Evolutionary conservation across 2,888 invertebrate genomes (phyloP).

Genomic region (Proisotoma minuta): DNA sequence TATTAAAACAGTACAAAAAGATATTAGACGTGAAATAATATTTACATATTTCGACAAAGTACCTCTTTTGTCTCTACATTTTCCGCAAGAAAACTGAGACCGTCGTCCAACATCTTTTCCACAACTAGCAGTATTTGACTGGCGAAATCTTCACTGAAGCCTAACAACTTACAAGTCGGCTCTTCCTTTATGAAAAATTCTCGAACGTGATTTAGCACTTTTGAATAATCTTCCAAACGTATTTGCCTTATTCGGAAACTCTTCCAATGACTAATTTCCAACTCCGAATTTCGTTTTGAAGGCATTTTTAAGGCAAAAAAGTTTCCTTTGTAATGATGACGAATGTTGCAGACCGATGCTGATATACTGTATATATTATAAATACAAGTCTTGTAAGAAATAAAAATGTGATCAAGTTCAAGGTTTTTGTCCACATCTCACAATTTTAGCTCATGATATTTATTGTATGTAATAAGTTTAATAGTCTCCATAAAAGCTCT

Average conservation of each 20-base stretch:
- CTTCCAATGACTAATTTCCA: constrained; percentile 19
- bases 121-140: constrained; percentile 8
- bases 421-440: background rate
- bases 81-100: constrained; percentile 16
- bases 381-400: no score
- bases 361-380: no score
- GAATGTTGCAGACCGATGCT: no score
- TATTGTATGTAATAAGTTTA: background rate
- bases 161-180: constrained; percentile 1
- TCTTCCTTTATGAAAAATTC: constrained; percentile 14
- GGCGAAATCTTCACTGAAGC: constrained; percentile 4
- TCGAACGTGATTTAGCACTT: constrained; percentile 11
- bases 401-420: no score
- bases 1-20: background rate
- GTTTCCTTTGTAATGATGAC: no score
- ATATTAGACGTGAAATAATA: background rate
- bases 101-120: background rate
- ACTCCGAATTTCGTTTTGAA: background rate
- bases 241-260: constrained; percentile 13
- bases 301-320: no score
- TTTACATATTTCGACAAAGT: background rate
- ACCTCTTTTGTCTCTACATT: constrained; percentile 14
- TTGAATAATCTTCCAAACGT: constrained; percentile 6
- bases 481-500: constrained; percentile 7
- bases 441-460: background rate